Evolutionary conservation across 2,797 vertebrate species (phyloP).

Genomic region (Perodicticus potto): DNA sequence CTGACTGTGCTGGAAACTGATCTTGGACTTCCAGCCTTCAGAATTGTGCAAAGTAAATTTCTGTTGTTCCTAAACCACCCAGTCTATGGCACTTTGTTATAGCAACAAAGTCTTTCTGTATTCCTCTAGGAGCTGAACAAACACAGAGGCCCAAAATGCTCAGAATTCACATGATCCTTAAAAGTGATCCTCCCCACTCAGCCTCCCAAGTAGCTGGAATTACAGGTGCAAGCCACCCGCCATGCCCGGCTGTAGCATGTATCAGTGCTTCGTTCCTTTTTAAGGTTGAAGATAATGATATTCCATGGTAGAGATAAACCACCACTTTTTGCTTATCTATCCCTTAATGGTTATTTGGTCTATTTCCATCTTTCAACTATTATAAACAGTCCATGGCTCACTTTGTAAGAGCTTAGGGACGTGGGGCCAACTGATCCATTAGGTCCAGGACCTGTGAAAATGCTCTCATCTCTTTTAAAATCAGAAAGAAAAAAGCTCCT

Average conservation of each 20-base stretch:
- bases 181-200: too few relatives aligned
- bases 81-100: too few relatives aligned
- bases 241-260: too few relatives aligned
- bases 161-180: background rate
- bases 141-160: background rate
- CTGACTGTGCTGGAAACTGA: background rate
- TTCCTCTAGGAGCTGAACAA: background rate
- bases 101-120: background rate
- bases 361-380: too few relatives aligned
- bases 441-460: background rate
- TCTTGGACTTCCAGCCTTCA: background rate
- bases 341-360: too few relatives aligned
- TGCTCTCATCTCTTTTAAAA: background rate
- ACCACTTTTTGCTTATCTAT: too few relatives aligned
- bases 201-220: background rate
- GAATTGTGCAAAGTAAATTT: too few relatives aligned
- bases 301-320: too few relatives aligned
- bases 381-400: background rate
- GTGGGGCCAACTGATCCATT: accelerated
- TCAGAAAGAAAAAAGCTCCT: background rate
- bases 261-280: too few relatives aligned
- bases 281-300: too few relatives aligned
- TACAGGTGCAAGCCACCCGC: background rate
- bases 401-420: background rate
- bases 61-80: background rate